phyloP scores from a whole-genome alignment of 64 coral and sea anemone genomes.

The Trachythela sp. region DNA sequence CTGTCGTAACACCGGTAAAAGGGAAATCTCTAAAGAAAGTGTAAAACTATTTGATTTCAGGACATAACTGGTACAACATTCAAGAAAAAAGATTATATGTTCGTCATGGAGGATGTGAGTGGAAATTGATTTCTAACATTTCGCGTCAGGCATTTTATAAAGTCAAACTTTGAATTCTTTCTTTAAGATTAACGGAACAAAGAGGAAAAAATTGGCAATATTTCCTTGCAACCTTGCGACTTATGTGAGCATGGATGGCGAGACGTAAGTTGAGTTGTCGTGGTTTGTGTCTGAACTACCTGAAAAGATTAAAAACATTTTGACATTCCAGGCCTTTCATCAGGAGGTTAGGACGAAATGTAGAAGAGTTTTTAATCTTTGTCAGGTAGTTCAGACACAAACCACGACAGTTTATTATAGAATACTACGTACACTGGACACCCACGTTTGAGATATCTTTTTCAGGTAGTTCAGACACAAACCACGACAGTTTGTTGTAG shows the following conservation, averaged over 20 bases:
- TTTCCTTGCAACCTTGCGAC: conserved; percentile 87
- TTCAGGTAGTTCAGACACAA: no score
- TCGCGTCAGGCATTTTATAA: background rate
- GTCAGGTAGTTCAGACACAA: background rate
- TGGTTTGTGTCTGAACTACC: no score
- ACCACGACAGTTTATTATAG: background rate
- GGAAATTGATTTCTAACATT: background rate
- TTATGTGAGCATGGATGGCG: conserved; percentile 67
- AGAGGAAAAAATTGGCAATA: conserved; percentile 94
- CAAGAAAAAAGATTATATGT: conserved; percentile 91
- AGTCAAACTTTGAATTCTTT: background rate
- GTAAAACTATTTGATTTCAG: conserved; percentile 47
- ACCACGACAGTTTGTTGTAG: no score
- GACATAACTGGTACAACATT: conserved; percentile 63
- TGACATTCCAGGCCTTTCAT: no score
- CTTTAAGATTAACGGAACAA: conserved; percentile 23
- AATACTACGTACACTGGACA: background rate
- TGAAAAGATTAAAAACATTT: no score
- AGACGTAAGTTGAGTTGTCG: conserved; percentile 88
- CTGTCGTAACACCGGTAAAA: no score
- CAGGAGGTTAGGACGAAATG: no score
- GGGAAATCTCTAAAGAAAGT: no score
- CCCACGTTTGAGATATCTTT: no score
- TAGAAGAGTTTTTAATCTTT: background rate
- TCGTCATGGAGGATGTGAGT: conserved; percentile 97